Percentiles rank a stretch among this genome's conserved stretches.
These are phyloP conservation scores for Eufriesea mexicana DNA, from an alignment of 1,140 invertebrate species.

Conservation along the genomic window DNA sequence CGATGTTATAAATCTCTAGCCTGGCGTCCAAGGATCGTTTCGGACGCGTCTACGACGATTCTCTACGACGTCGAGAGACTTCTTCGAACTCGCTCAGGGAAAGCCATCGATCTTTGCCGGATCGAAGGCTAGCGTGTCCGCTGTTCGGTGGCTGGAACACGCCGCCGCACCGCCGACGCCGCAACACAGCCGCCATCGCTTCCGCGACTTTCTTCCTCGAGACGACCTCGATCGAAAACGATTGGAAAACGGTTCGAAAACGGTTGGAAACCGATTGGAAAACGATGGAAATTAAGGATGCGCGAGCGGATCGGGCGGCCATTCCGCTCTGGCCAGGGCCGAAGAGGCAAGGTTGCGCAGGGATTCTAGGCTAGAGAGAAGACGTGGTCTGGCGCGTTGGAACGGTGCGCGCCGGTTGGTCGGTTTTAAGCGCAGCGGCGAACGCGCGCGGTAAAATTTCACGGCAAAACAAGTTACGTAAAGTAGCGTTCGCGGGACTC, in stretches of 20 bases:
- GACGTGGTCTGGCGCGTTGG: neutral
- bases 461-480: slow-evolving; percentile 44
- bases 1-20: neutral
- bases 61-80: neutral
- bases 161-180: no score
- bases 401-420: neutral
- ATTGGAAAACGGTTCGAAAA: no score
- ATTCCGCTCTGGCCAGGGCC: no score
- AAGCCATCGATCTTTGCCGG: slow-evolving; percentile 35
- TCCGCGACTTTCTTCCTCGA: neutral
- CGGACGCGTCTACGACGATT: neutral
- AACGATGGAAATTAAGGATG: neutral
- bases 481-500: slow-evolving; percentile 15
- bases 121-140: slow-evolving; percentile 3
- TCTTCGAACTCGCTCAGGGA: neutral
- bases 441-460: slow-evolving; percentile 36
- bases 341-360: no score
- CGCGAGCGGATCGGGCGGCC: no score
- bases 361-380: neutral
- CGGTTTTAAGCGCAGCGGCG: neutral
- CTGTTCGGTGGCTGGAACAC: no score
- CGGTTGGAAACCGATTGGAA: neutral
- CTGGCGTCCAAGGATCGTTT: neutral
- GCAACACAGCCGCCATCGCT: neutral
- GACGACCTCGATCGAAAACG: neutral